These are phyloP conservation scores for Limnephilus lunatus DNA, from an alignment of 2,888 invertebrate species.

Conservation along the genomic window DNA sequence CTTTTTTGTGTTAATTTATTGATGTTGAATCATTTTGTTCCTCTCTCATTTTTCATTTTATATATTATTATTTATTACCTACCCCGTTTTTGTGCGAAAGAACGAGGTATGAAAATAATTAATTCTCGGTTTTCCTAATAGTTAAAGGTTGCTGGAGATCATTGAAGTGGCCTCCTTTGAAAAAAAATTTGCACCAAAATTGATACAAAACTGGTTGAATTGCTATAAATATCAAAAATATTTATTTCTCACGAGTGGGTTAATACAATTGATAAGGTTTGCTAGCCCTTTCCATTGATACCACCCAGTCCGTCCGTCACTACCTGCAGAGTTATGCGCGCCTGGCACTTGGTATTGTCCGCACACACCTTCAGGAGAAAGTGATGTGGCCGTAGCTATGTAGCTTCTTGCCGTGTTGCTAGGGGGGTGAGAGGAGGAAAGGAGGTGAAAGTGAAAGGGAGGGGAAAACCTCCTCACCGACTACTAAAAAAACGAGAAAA, in stretches of 20 bases:
- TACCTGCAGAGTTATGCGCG: slow-evolving; percentile 14
- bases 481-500: slow-evolving; percentile 7
- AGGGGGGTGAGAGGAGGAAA: slow-evolving; percentile 4
- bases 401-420: neutral
- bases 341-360: slow-evolving; percentile 22
- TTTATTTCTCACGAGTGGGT: neutral
- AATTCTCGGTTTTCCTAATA: no score
- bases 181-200: no score
- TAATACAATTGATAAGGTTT: neutral
- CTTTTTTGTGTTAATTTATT: no score
- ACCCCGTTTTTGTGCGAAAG: no score
- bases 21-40: no score
- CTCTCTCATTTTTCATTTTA: no score
- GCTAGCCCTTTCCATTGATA: neutral
- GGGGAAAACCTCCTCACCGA: slow-evolving; percentile 33
- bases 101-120: no score
- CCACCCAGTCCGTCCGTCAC: slow-evolving; percentile 16
- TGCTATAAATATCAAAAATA: neutral
- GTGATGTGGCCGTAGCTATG: slow-evolving; percentile 14
- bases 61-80: no score
- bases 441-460: slow-evolving; percentile 44
- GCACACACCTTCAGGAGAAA: slow-evolving; percentile 41
- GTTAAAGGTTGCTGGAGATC: no score
- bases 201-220: no score
- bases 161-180: no score